Evolutionary conservation across 2,797 vertebrate species (phyloP).

Genomic region (Sebastes oblongus): DNA sequence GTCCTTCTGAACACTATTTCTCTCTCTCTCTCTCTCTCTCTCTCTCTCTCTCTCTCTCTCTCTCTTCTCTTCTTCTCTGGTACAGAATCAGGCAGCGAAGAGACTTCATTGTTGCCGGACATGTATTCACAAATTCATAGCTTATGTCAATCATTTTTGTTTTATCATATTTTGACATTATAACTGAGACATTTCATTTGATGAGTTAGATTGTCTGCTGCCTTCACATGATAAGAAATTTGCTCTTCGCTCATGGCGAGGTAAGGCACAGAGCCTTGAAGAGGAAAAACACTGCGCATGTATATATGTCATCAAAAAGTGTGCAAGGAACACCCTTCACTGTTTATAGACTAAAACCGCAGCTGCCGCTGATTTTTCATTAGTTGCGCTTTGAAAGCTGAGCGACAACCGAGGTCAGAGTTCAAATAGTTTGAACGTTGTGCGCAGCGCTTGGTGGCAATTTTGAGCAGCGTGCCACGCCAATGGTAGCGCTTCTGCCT

Average conservation of each 20-base stretch:
- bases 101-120: not conserved
- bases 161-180: not conserved
- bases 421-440: too few species aligned
- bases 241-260: not conserved
- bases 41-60: not conserved
- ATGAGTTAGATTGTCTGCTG: not conserved
- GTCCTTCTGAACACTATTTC: not conserved
- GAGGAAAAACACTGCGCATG: not conserved
- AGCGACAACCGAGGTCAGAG: too few species aligned
- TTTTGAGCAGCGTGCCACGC: too few species aligned
- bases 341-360: too few species aligned
- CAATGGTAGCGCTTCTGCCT: too few species aligned
- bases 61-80: not conserved
- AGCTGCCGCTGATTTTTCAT: too few species aligned
- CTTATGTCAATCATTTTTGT: not conserved
- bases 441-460: too few species aligned
- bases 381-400: too few species aligned
- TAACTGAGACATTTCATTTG: not conserved
- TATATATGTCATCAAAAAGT: not conserved
- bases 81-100: not conserved
- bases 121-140: not conserved
- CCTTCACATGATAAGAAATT: not conserved
- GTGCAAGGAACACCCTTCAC: not conserved
- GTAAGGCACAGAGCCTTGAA: not conserved
- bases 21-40: not conserved